These are phyloP conservation scores for Lutraria rhynchaena DNA, from an alignment of 1,140 invertebrate genomes.

Conservation along the genomic window DNA sequence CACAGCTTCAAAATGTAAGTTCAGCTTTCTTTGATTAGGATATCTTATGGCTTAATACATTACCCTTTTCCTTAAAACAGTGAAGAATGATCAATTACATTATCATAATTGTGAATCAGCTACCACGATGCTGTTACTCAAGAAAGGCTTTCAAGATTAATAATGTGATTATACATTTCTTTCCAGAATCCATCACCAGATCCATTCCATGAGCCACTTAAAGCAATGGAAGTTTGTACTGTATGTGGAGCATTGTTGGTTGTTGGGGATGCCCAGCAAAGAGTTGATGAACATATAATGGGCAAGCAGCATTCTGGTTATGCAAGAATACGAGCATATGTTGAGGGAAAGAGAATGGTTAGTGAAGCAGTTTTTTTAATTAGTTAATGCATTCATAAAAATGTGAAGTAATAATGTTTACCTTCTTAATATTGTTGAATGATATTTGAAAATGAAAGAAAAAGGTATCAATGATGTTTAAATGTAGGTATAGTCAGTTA, in stretches of 20 bases:
- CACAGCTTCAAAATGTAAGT: conserved; percentile 86
- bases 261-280: conserved; percentile 97
- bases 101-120: too few relatives aligned
- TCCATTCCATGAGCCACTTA: conserved; percentile 81
- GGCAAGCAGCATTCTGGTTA: conserved; percentile 99
- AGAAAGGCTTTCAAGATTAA: too few relatives aligned
- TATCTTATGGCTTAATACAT: too few relatives aligned
- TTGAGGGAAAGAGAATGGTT: conserved; percentile 85
- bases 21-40: too few relatives aligned
- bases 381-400: too few relatives aligned
- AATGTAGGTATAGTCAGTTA: too few relatives aligned
- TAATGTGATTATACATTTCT: too few relatives aligned
- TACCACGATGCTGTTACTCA: too few relatives aligned
- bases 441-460: background rate
- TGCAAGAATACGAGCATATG: conserved; percentile 87
- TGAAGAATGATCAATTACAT: too few relatives aligned
- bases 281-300: conserved; percentile 98
- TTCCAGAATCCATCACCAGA: conserved; percentile 56
- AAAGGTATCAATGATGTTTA: background rate
- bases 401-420: too few relatives aligned
- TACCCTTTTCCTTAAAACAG: too few relatives aligned
- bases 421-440: background rate
- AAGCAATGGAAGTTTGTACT: conserved; percentile 99
- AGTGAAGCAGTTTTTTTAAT: too few relatives aligned
- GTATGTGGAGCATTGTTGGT: conserved; percentile 99